Base-by-base conservation (phyloP, 2,113 vertebrate species). In the Corythornis madagascariensis region DNA sequence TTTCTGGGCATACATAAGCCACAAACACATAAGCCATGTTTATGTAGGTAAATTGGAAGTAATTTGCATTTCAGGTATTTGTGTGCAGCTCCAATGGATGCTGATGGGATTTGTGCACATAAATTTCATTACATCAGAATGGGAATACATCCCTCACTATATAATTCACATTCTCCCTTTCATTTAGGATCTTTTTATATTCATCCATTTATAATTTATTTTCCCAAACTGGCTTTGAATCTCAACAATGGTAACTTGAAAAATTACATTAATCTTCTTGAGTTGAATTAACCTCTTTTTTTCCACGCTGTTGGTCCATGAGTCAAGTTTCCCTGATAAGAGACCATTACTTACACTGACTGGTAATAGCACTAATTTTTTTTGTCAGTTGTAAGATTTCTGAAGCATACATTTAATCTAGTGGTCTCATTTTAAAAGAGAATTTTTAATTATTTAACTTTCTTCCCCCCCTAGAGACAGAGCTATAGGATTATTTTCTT, bases 201-300 rank as follows among this genome's bases (percentile, higher is more conserved):
- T 77, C 70, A 86, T 24, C 53, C 69, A 60, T 93, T 66, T 79
- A 89, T 83, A 83, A 93, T 93, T 88, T 83, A 82, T 82, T 88
- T 31, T 88, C 50, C 14, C 15, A 72, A 75, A 86, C 85, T 80
- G 77, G 63, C 52, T 89, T 64, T 67, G 67, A 79, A 69, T 75
- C 69, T 89, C 48, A 80, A 33, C 67, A 80, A 29, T 28, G 48
- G 63, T 81, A 83, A 76, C 65, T 59, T 83, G 77, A 89, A 91
- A 90, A 89, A 80, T 79, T 80, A 52, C n/a, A 71, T 63, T 76
- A 57, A 83, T 76, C 73, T 38, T 2, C 88, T 85, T 70, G 67
- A 93, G 73, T 67, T 75, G 79, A 85, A 76, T 93, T 89, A 89
- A 83, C 59, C 59, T 72, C 70, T 90, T 47, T 90, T 71, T 73